Percentiles rank a stretch among this genome's conserved stretches.
Evolutionary conservation across 2,888 invertebrate species (phyloP).

Genomic region (Zhuqinia jingwanae): DNA sequence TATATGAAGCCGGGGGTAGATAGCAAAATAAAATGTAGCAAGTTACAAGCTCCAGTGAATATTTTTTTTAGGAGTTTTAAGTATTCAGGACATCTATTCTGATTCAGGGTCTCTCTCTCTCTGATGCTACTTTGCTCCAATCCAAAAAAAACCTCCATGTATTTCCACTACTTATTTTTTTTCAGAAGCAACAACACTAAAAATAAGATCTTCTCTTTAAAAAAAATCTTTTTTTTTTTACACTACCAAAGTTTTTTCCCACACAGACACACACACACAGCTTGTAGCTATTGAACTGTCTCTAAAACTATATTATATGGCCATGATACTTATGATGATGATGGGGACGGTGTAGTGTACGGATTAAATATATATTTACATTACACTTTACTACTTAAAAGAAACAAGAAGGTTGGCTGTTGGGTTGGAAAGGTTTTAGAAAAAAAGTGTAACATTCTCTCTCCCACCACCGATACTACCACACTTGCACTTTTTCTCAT

Average conservation of each 20-base stretch:
- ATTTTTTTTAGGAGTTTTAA: conserved; percentile 31
- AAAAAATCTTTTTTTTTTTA: neutral
- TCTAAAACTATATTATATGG: conserved; percentile 32
- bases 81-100: conserved; percentile 35
- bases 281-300: conserved; percentile 53
- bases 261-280: conserved; percentile 24
- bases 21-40: conserved; percentile 9
- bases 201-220: neutral
- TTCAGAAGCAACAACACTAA: no score
- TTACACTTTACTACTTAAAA: conserved; percentile 21
- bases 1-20: no score
- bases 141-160: neutral
- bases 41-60: conserved; percentile 7
- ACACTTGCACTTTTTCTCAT: conserved; percentile 21
- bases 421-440: no score
- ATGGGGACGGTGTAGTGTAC: neutral
- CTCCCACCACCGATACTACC: neutral
- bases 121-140: neutral
- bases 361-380: neutral
- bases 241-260: conserved; percentile 32
- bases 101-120: no score
- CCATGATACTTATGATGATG: neutral
- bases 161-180: neutral
- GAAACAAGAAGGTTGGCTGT: neutral
- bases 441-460: conserved; percentile 14